Evolutionary conservation across 2,888 invertebrate species (phyloP), one percentile per base, ranked within the genome.

Genomic region (Callosobruchus maculatus): DNA sequence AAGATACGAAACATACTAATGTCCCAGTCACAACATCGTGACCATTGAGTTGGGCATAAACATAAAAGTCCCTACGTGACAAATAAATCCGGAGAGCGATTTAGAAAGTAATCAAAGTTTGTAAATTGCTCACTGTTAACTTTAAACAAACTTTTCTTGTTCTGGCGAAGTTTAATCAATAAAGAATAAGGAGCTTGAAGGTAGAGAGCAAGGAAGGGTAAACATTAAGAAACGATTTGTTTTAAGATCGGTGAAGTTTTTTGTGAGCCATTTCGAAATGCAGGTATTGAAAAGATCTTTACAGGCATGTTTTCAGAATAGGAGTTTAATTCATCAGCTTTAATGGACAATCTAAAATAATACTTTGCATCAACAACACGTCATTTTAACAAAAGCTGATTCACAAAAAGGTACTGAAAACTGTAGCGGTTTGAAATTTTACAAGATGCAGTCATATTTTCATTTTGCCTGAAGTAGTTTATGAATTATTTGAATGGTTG

Each of bases 21-120:
- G 26, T 26, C 7, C 49, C 49, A 49, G 49, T 49, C 49, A 49
- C 1, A 18, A 1, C 49, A 49, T 49, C 49, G 13, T 0, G 13
- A 49, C 49, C 4, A 49, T 49, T 49, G 49, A 49, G 49, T 49
- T 49, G 9, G 49, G 49, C 18, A 13, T 13, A 49, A 49, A 49
- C 13, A 13, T 49, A 49, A 49, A 49, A 49, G 49, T 49, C 49
- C 49, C 49, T 13, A 74, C 74, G 72, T 49, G 49, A 49, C 49
- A 49, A 49, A 49, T 49, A 49, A 49, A 49, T 49, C 49, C 18
- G 49, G 13, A 75, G 75, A 76, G 76, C 73, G 79, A 80, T 80
- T 79, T 76, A 77, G 78, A 82, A 84, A 84, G 84, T 84, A 85
- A 85, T 85, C 85, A 85, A 85, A 85, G 83, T 85, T 85, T 76